Percentiles rank a stretch among this genome's conserved stretches.
phyloP scores from a whole-genome alignment of 1,140 invertebrate genomes.

The Musca vetustissima region DNA sequence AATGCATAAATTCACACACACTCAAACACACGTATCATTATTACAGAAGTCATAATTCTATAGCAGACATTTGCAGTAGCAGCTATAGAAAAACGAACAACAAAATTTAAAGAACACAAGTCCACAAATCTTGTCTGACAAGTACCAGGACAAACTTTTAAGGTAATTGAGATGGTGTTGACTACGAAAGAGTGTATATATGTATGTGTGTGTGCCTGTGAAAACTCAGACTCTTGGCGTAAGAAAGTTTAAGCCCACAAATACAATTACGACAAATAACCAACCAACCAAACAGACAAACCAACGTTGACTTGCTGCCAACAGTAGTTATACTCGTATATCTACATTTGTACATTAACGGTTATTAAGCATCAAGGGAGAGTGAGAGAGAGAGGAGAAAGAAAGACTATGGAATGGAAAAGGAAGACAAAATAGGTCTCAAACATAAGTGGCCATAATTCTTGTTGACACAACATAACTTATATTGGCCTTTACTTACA shows the following conservation, averaged over 20 bases:
- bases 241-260: too few species aligned
- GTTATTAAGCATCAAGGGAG: too few species aligned
- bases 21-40: not conserved
- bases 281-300: too few species aligned
- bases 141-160: constrained; percentile 16
- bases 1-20: not conserved
- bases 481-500: constrained; percentile 28
- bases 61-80: not conserved
- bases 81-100: not conserved
- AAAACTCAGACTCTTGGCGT: too few species aligned
- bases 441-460: constrained; percentile 24
- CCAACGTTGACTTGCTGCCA: too few species aligned
- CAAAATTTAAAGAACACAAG: not conserved
- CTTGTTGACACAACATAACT: constrained; percentile 30
- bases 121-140: constrained; percentile 20
- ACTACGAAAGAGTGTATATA: too few species aligned
- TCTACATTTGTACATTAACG: too few species aligned
- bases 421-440: not conserved
- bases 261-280: too few species aligned
- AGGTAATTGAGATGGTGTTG: not conserved
- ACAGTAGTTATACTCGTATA: too few species aligned
- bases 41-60: too few species aligned
- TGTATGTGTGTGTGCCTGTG: not conserved
- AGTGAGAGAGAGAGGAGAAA: too few species aligned
- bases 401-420: too few species aligned